phyloP scores from a whole-genome alignment of 2,797 vertebrate genomes.

The Crossoptilon crossoptilon region DNA sequence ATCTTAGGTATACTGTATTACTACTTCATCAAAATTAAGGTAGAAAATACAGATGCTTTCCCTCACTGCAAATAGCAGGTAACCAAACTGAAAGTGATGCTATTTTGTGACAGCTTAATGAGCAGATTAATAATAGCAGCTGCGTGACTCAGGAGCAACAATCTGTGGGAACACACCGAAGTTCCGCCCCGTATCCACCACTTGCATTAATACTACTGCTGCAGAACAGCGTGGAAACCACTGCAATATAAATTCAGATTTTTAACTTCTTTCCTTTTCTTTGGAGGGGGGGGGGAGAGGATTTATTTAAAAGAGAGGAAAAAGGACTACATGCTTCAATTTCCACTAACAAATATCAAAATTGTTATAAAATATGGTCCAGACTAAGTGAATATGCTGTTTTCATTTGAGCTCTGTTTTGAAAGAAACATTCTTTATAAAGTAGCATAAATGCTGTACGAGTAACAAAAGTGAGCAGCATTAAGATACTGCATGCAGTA shows the following conservation, averaged over 20 bases:
- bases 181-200: neutral
- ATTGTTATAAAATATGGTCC: neutral
- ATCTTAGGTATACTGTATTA: neutral
- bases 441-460: neutral
- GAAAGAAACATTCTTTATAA: neutral
- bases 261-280: neutral
- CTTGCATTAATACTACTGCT: neutral
- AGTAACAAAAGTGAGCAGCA: neutral
- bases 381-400: neutral
- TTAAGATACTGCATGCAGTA: neutral
- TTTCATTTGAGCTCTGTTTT: neutral
- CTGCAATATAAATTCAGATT: neutral
- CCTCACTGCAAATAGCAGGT: neutral
- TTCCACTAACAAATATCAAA: neutral
- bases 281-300: rapidly evolving
- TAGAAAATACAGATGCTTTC: neutral
- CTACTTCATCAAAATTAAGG: neutral
- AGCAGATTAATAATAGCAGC: neutral
- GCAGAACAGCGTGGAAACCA: neutral
- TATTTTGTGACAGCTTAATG: neutral
- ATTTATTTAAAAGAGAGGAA: neutral
- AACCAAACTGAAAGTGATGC: neutral
- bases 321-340: neutral
- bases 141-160: neutral
- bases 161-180: neutral